Base-by-base conservation (phyloP, 2,888 invertebrate species). In the Callyntrura sp. region DNA sequence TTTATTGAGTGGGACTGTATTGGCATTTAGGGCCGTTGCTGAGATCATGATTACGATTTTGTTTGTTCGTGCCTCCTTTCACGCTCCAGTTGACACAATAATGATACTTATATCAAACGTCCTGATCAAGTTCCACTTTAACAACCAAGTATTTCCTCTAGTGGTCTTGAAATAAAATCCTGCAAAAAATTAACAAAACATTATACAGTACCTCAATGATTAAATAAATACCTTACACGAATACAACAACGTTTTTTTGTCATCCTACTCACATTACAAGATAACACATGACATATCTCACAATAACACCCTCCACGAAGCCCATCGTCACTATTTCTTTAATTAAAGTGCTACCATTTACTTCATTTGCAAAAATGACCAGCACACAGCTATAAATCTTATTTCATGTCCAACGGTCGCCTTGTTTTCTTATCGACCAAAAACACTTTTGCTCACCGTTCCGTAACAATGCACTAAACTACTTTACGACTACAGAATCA, bases 31-130 rank as follows among this genome's bases (percentile, higher is more conserved):
- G 45, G 92, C 91, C 70, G 92, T 92, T 88, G 93, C 92, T 90
- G 93, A 92, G 92, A 93, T 93, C 93, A 93, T 93, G 84, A 88
- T 92, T 90, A 82, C 85, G 43, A n/a, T 65, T 55, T 79, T 45
- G 79, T 79, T 79, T 79, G n/a, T 55, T 57, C 57, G 17, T 35
- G 6, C 9, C 8, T 17, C 17, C 14, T 78, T 23, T 51, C 25
- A 20, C 43, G 9, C 5, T 20, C 28, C 25, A 57, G 11, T n/a
- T n/a, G 43, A 55, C 35, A 55, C 48, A 76, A 45, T 48, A 3
- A 45, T 48, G 12, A 45, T 20, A 65, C 28, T 65, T n/a, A 0
- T 28, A n/a, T n/a, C n/a, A n/a, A n/a, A 35, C 35, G 35, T n/a
- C 9, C 23, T 60, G n/a, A 60, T 4, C 60, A 5, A 11, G 70